A percentile compares a stretch with the other conserved stretches of the same genome.
phyloP scores from a whole-genome alignment of 1,140 invertebrate species.

The Drosophila pachea region DNA sequence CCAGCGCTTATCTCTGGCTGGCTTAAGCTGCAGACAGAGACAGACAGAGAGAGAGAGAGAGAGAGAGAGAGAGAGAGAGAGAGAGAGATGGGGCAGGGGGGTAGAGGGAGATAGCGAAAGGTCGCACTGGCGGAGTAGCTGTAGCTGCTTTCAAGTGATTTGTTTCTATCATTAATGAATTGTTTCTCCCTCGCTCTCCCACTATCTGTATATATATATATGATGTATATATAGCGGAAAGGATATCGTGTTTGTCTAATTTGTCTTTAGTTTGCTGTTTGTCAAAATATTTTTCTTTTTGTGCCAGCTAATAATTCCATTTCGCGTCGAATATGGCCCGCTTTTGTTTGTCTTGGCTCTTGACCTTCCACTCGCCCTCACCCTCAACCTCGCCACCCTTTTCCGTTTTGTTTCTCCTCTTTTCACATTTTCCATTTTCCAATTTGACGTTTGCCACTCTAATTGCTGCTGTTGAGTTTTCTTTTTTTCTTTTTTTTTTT shows the following conservation, averaged over 20 bases:
- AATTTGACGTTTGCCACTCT: slow-evolving; percentile 17
- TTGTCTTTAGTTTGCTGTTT: neutral
- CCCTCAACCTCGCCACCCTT: neutral
- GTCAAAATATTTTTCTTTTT: slow-evolving; percentile 3
- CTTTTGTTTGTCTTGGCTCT: slow-evolving; percentile 1
- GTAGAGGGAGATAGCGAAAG: too few species aligned
- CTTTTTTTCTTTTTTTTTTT: slow-evolving; percentile 9
- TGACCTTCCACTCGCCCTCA: slow-evolving; percentile 15
- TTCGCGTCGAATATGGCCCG: neutral
- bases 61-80: too few species aligned
- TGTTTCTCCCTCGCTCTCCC: too few species aligned
- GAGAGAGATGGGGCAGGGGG: too few species aligned
- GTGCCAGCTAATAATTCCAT: neutral
- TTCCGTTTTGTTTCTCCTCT: neutral
- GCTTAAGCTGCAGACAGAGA: neutral
- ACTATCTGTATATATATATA: too few species aligned
- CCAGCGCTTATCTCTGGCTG: neutral
- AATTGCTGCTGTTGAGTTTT: slow-evolving; percentile 47
- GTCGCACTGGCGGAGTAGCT: too few species aligned
- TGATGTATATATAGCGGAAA: too few species aligned
- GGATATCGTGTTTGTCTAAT: neutral
- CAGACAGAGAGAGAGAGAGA: too few species aligned
- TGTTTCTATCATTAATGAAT: too few species aligned
- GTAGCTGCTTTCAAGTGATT: too few species aligned
- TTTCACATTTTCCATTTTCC: slow-evolving; percentile 3